Evolutionary conservation across 2,888 invertebrate species (phyloP).

Genomic region (Kryphioiulus occultus): DNA sequence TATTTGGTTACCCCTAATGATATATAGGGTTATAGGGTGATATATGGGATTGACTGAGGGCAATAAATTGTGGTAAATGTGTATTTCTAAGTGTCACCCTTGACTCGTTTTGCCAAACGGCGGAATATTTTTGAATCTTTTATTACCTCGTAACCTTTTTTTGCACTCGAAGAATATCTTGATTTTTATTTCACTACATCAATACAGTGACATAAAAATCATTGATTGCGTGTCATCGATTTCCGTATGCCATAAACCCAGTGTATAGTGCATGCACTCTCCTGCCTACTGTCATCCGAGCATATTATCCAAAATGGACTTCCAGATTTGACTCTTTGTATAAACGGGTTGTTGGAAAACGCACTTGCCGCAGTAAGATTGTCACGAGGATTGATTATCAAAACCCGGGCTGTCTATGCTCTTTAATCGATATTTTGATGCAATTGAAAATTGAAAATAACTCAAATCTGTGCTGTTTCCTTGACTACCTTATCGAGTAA

Average conservation of each 20-base stretch:
- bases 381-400: not conserved
- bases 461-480: slow-evolving; percentile 40
- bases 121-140: too few species aligned
- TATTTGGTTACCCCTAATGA: too few species aligned
- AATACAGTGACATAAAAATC: not conserved
- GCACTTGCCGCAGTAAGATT: not conserved
- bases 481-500: slow-evolving; percentile 40
- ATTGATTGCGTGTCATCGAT: not conserved
- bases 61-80: too few species aligned
- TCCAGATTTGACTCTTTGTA: not conserved
- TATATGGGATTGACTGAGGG: too few species aligned
- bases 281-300: not conserved
- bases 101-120: too few species aligned
- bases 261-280: too few species aligned
- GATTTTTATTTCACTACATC: not conserved
- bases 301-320: not conserved
- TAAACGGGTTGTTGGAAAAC: not conserved
- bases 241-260: not conserved
- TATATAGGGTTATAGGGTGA: too few species aligned
- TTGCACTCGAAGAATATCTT: too few species aligned
- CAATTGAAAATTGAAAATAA: slow-evolving; percentile 29
- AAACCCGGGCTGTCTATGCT: not conserved
- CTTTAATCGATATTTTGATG: slow-evolving; percentile 40
- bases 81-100: too few species aligned
- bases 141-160: too few species aligned